Conservation (phyloP, 2,888 invertebrate species). For the Erynnis tages region DNA sequence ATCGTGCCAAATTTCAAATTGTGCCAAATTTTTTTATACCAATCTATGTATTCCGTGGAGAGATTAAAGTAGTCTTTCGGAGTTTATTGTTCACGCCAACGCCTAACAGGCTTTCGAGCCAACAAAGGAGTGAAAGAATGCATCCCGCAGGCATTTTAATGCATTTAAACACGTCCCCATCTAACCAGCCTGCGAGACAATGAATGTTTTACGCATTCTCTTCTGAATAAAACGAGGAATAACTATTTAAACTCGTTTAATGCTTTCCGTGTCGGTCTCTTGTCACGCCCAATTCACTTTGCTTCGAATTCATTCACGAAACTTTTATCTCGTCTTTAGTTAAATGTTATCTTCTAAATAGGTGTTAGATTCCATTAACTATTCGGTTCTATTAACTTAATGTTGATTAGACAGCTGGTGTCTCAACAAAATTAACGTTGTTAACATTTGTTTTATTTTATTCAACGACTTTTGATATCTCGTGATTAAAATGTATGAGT, state of each 20-base stretch:
- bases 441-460: too few species aligned
- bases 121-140: slow-evolving; percentile 52
- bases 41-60: not conserved
- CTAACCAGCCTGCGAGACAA: slow-evolving; percentile 55
- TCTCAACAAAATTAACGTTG: too few species aligned
- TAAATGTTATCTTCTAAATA: not conserved
- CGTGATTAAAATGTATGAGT: too few species aligned
- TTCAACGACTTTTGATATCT: too few species aligned
- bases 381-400: too few species aligned
- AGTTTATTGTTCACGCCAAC: slow-evolving; percentile 30
- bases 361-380: too few species aligned
- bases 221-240: slow-evolving; percentile 22
- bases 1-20: too few species aligned
- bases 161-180: slow-evolving; percentile 39
- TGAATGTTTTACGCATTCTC: slow-evolving; percentile 37
- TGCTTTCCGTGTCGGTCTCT: not conserved
- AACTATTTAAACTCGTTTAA: not conserved
- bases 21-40: not conserved
- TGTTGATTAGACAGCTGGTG: too few species aligned
- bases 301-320: not conserved
- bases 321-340: not conserved
- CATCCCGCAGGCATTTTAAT: slow-evolving; percentile 45
- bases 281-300: not conserved
- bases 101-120: slow-evolving; percentile 43
- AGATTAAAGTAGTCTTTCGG: slow-evolving; percentile 12